Conservation (phyloP, 2,797 vertebrate genomes). For the Gastrophryne carolinensis region DNA sequence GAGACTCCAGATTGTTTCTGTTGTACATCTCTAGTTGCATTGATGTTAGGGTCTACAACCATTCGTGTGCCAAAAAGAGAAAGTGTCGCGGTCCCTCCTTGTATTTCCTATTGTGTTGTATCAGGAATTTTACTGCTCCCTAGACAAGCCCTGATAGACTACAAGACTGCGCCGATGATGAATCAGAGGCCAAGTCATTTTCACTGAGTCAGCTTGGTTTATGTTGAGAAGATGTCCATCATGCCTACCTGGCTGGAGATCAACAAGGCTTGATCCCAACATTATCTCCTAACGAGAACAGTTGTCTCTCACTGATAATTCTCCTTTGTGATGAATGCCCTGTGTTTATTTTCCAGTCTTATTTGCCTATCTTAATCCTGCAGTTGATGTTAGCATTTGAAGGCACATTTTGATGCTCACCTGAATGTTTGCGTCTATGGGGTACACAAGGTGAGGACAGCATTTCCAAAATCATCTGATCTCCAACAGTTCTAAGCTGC, state of each 20-base stretch:
- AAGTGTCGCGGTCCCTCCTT: not conserved
- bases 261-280: not conserved
- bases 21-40: not conserved
- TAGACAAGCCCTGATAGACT: not conserved
- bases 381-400: no score
- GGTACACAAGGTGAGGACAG: no score
- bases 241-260: not conserved
- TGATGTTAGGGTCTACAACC: not conserved
- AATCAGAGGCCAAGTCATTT: not conserved
- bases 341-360: no score
- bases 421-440: no score
- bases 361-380: no score
- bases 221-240: not conserved
- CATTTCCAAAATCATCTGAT: no score
- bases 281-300: no score
- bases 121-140: not conserved
- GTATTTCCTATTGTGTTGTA: not conserved
- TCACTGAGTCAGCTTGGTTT: not conserved
- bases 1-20: not conserved
- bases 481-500: no score
- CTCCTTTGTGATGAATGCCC: no score
- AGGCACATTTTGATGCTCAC: no score
- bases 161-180: not conserved
- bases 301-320: no score
- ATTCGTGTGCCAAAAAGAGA: not conserved